Evolutionary conservation across 1,140 invertebrate species (phyloP).

Genomic region (Trinorchestia longiramus): DNA sequence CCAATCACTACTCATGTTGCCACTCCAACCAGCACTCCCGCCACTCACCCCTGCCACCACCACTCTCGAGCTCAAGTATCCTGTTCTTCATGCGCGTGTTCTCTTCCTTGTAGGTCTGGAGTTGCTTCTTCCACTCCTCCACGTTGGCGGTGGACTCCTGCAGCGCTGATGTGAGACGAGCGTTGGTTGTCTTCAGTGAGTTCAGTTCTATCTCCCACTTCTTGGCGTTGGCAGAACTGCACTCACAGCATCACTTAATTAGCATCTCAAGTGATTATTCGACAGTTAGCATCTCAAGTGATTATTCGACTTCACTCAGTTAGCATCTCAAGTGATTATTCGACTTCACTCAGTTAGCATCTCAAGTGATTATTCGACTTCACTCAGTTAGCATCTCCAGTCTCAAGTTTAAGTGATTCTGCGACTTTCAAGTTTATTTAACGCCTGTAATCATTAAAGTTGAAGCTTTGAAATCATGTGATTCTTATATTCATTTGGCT

Average conservation of each 20-base stretch:
- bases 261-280: no score
- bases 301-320: no score
- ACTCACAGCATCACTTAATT: background rate
- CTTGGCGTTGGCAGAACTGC: conserved; percentile 73
- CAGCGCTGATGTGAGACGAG: conserved; percentile 91
- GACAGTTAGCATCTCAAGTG: no score
- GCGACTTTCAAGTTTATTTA: no score
- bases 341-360: no score
- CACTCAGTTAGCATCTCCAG: no score
- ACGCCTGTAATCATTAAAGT: no score
- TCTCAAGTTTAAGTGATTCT: no score
- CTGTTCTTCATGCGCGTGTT: conserved; percentile 88
- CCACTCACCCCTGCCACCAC: conserved; percentile 72
- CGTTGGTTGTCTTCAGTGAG: conserved; percentile 96
- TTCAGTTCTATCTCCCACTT: conserved; percentile 98
- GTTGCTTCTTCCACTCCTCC: conserved; percentile 97
- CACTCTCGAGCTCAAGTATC: conserved; percentile 80
- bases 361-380: no score
- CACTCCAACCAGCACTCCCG: background rate
- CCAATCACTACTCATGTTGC: background rate
- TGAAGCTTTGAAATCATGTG: no score
- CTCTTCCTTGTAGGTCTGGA: conserved; percentile 96
- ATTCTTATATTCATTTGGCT: no score
- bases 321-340: no score
- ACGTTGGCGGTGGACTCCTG: conserved; percentile 98